A percentile compares a stretch with the other conserved stretches of the same genome.
Conservation (phyloP, 2,113 vertebrate genomes). For the Mobula birostris region DNA sequence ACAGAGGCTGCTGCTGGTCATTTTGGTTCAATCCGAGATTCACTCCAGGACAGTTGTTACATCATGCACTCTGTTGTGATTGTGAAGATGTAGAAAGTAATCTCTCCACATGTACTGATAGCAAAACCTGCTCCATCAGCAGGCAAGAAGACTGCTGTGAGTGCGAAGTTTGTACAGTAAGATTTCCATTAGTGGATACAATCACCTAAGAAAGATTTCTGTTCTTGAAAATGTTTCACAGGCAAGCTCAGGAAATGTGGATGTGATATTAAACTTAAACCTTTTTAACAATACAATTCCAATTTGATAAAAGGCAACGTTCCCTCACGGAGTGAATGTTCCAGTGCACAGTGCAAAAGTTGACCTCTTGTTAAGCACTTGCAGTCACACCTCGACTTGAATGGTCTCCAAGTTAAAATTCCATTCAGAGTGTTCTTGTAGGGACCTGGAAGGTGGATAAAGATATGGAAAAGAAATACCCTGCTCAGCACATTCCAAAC, state of each 20-base stretch:
- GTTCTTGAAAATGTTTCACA: not conserved
- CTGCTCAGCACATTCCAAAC: not conserved
- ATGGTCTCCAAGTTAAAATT: not conserved
- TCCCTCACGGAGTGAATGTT: too few species aligned
- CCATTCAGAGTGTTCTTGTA: not conserved
- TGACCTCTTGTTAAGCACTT: not conserved
- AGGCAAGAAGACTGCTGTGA: not conserved
- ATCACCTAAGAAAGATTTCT: not conserved
- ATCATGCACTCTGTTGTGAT: not conserved
- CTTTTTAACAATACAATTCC: not conserved
- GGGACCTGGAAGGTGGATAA: not conserved
- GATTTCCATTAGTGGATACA: not conserved
- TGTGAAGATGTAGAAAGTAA: not conserved
- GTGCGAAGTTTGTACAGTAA: not conserved
- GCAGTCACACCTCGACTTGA: not conserved
- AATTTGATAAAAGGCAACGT: too few species aligned
- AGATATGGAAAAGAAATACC: not conserved
- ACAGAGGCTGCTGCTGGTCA: too few species aligned
- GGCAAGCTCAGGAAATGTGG: not conserved
- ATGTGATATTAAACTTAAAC: not conserved
- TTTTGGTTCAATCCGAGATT: too few species aligned
- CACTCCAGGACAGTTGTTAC: too few species aligned
- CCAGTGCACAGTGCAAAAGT: too few species aligned
- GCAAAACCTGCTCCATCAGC: not conserved
- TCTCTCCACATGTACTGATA: not conserved